These are phyloP conservation scores for Rhopalosiphum nymphaeae DNA, from an alignment of 2,888 invertebrate genomes.

Conservation along the genomic window DNA sequence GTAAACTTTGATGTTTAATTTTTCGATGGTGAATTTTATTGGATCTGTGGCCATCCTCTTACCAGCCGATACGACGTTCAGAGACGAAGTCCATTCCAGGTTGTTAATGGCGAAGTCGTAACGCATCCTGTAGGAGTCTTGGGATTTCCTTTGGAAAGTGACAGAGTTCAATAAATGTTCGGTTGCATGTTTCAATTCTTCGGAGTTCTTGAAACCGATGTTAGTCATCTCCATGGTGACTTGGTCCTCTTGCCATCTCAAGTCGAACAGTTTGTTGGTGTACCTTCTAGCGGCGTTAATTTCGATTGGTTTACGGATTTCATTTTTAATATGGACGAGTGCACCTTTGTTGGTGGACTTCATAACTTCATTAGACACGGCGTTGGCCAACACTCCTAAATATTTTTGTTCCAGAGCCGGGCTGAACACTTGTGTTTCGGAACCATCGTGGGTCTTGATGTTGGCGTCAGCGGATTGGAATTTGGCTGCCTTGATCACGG, in stretches of 20 bases:
- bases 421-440: conserved; percentile 21
- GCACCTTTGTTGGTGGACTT: not conserved
- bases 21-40: not conserved
- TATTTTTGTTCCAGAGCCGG: not conserved
- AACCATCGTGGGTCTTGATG: conserved; percentile 10
- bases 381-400: conserved; percentile 21
- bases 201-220: not conserved
- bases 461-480: conserved; percentile 18
- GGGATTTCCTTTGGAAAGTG: not conserved
- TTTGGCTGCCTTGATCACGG: not conserved
- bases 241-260: conserved; percentile 30
- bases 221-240: not conserved
- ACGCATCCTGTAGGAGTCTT: not conserved
- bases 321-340: conserved; percentile 15
- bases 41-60: not conserved
- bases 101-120: conserved; percentile 1
- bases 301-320: not conserved
- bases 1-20: not conserved
- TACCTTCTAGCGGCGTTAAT: not conserved
- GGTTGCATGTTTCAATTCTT: too few relatives aligned
- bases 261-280: conserved; percentile 32
- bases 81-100: not conserved
- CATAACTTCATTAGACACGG: conserved; percentile 1
- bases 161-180: not conserved
- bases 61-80: not conserved